phyloP scores from a whole-genome alignment of 2,113 vertebrate genomes.

The Rhadina sibilatrix region DNA sequence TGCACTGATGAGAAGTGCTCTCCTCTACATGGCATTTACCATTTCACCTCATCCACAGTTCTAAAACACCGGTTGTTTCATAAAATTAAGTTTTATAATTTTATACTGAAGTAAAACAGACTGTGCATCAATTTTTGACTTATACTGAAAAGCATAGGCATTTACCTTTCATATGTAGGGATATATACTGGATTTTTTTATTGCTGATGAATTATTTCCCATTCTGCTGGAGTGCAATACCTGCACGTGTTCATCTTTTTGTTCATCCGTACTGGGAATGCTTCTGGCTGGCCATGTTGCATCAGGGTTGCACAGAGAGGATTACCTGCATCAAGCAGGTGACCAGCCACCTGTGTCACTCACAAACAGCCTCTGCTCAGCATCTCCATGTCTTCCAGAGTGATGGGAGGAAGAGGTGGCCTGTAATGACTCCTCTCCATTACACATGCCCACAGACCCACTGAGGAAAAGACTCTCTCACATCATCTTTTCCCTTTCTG shows the following conservation, averaged over 20 bases:
- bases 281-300: not conserved
- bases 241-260: not conserved
- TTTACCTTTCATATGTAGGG: not conserved
- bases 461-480: not conserved
- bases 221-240: not conserved
- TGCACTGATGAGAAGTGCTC: not conserved
- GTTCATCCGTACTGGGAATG: not conserved
- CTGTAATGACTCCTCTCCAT: not conserved
- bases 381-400: not conserved
- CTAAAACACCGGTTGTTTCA: not conserved
- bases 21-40: not conserved
- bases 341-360: not conserved
- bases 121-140: not conserved
- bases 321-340: not conserved
- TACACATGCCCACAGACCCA: not conserved
- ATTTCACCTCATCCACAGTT: not conserved
- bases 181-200: not conserved
- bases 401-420: not conserved
- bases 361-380: not conserved
- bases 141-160: fast-evolving
- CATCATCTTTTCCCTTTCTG: not conserved
- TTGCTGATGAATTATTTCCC: not conserved
- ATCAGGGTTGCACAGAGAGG: not conserved
- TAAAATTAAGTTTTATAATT: not conserved
- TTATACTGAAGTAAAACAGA: not conserved